Evolutionary conservation across 1,140 invertebrate species (phyloP).

Genomic region (Bombus cullumanus): DNA sequence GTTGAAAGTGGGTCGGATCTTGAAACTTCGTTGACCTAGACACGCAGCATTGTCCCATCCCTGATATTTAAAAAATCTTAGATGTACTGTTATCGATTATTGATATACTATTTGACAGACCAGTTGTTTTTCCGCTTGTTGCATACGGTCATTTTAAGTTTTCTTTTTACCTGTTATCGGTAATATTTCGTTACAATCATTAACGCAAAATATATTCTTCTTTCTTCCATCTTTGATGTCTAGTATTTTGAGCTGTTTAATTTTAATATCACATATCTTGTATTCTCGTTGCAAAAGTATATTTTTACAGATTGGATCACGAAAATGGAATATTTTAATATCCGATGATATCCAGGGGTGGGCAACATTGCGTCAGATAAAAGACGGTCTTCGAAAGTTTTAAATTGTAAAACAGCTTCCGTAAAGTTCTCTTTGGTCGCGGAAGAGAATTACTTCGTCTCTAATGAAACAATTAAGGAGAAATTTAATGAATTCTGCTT

Average conservation of each 20-base stretch:
- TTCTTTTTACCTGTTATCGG: too few relatives aligned
- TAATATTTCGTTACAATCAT: too few relatives aligned
- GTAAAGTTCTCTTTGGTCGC: background rate
- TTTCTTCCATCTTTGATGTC: background rate
- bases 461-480: conserved; percentile 9
- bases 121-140: background rate
- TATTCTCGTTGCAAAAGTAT: background rate
- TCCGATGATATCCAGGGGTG: background rate
- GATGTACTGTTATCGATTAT: background rate
- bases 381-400: background rate
- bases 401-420: background rate
- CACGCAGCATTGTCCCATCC: background rate
- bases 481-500: conserved; percentile 25
- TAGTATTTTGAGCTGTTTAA: background rate
- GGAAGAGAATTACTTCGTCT: too few relatives aligned
- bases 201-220: too few relatives aligned
- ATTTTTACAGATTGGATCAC: too few relatives aligned
- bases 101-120: background rate
- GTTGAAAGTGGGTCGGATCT: conserved; percentile 6
- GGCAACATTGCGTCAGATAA: background rate
- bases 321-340: background rate
- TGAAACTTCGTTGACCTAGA: background rate
- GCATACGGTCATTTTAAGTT: too few relatives aligned
- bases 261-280: background rate
- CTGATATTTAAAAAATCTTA: background rate